phyloP scores from a whole-genome alignment of 2,113 vertebrate species.

The Mellivora capensis region DNA sequence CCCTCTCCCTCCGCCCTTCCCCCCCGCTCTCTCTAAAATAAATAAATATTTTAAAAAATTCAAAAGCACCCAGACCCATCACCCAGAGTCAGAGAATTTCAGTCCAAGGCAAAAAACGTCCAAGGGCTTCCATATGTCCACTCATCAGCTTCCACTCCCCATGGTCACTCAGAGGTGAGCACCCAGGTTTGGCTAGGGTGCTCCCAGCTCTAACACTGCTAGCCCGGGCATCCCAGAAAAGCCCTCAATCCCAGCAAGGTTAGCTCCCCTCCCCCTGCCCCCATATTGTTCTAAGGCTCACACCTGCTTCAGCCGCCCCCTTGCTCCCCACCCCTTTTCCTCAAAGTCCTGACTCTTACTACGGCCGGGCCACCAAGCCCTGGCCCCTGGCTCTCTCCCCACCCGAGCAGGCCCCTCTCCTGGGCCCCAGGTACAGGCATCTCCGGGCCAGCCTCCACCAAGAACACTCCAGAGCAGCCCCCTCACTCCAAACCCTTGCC shows the following conservation, averaged over 20 bases:
- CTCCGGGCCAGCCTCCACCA: neutral
- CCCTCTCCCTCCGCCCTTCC: neutral
- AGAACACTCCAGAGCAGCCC: neutral
- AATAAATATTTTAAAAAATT: neutral
- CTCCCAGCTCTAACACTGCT: neutral
- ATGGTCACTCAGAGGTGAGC: neutral
- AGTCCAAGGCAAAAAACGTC: neutral
- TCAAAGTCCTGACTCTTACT: neutral
- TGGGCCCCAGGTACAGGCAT: neutral
- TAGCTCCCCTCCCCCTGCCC: neutral
- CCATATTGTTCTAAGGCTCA: too few relatives aligned
- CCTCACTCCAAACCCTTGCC: neutral
- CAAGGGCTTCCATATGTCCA: too few relatives aligned
- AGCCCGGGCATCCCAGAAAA: neutral
- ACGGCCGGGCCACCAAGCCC: neutral
- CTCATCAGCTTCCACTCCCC: fast-evolving
- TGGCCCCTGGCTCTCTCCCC: neutral
- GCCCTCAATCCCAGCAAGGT: too few relatives aligned
- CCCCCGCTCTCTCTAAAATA: neutral
- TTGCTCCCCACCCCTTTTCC: neutral
- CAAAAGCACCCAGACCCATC: neutral
- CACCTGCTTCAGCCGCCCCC: too few relatives aligned
- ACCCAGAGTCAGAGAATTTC: neutral
- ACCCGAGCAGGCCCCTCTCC: neutral
- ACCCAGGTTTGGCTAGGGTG: too few relatives aligned